These are phyloP conservation scores for Helostoma temminkii DNA, from an alignment of 2,797 vertebrate species.

Conservation along the genomic window DNA sequence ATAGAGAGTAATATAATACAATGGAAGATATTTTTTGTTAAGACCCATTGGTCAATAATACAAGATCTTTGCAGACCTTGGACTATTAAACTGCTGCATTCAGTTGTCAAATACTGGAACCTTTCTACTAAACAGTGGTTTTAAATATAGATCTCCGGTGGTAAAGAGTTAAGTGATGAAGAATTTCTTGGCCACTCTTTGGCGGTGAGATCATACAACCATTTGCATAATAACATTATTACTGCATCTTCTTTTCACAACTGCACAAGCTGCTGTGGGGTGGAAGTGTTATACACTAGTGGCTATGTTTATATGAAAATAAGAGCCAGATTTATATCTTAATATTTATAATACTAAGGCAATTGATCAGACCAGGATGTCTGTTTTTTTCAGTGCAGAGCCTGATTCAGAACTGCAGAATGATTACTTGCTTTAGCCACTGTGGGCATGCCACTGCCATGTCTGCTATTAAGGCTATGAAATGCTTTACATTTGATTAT, in stretches of 20 bases:
- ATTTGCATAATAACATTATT: slow-evolving; percentile 53
- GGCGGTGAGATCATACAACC: not conserved
- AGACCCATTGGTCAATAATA: not conserved
- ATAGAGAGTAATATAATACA: not conserved
- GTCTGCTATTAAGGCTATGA: too few species aligned
- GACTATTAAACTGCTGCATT: not conserved
- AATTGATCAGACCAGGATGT: too few species aligned
- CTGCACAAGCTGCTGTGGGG: slow-evolving; percentile 17
- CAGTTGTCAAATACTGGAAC: too few species aligned
- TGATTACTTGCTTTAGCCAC: too few species aligned
- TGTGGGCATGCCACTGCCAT: too few species aligned
- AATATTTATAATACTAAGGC: too few species aligned
- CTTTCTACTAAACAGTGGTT: not conserved
- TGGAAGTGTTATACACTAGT: not conserved
- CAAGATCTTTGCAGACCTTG: not conserved
- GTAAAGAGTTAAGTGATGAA: not conserved
- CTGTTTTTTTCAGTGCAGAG: too few species aligned
- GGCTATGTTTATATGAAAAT: too few species aligned
- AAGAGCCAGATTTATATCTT: too few species aligned
- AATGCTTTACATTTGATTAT: too few species aligned
- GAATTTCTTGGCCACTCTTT: not conserved
- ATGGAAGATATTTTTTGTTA: not conserved
- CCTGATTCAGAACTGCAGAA: too few species aligned
- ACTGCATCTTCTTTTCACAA: not conserved
- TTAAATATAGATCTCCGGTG: too few species aligned